Evolutionary conservation across 2,888 invertebrate genomes (phyloP), one percentile per base, ranked within the genome.

Genomic region (Athetis lepigone): DNA sequence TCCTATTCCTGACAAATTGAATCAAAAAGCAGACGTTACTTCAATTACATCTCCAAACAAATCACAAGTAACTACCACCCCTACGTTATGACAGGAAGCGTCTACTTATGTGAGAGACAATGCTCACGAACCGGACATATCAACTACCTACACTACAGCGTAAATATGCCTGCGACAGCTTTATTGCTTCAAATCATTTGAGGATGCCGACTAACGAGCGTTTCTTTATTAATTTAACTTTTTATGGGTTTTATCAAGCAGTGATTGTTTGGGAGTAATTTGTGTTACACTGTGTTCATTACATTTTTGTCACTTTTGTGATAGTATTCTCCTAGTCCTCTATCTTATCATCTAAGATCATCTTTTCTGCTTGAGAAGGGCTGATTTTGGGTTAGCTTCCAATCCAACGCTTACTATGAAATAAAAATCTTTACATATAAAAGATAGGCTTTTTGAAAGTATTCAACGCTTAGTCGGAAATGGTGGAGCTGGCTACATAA

Each of bases 61-160:
- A 52, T 49, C 27, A 29, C 13, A 0, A 23, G 1, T 7, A 11
- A 11, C 29, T 45, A 19, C 13, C 70, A 72, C 27, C 70, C 70
- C 72, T 70, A 25, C 68, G 45, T 55, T 7, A 21, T 5, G 37
- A 55, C 75, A 66, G 80, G 80, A 81, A 76, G 57, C 37, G 16
- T 42, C 57, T 79, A 81, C 78, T 81, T 81, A 67, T 27, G 61
- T 55, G 70, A 67, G 67, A 72, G 61, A 70, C 70, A 72, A 78
- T 60, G 72, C 65, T 50, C 18, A 21, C 29, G 6, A 50, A 45
- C 73, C 79, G 79, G 79, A 78, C 77, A 78, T 49, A 64, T 51
- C 73, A 67, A 51, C 37, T 59, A 66, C 69, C 72, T 73, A 69
- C 62, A 62, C 75, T 46, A 62, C 59, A 64, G 73, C 54, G 52